Percentiles rank a stretch among this genome's conserved stretches.
phyloP scores from a whole-genome alignment of 2,113 vertebrate species.

The Illadopsis cleaveri region DNA sequence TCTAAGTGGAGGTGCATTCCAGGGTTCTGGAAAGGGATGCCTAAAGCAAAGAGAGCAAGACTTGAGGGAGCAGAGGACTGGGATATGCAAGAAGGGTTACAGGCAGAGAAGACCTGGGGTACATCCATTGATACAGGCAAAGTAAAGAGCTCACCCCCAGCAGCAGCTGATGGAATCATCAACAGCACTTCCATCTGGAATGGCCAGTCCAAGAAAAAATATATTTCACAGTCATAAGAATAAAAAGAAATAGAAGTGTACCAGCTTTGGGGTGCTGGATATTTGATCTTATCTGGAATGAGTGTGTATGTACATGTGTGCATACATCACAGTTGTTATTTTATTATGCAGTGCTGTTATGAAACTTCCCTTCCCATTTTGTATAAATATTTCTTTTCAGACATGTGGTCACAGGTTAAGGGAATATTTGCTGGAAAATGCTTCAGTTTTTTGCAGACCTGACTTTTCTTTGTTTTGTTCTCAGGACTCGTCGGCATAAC shows the following conservation, averaged over 20 bases:
- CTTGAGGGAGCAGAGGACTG: not conserved
- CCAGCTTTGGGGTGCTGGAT: not conserved
- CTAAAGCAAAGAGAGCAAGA: not conserved
- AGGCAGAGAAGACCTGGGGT: not conserved
- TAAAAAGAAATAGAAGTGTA: slow-evolving; percentile 7
- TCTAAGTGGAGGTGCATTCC: not conserved
- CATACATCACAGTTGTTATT: not conserved
- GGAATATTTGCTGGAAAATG: slow-evolving; percentile 65
- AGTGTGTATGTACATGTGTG: not conserved
- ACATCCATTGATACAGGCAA: not conserved
- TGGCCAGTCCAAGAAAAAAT: not conserved
- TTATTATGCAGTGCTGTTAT: slow-evolving; percentile 15
- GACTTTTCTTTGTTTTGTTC: slow-evolving; percentile 67
- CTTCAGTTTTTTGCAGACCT: slow-evolving; percentile 62
- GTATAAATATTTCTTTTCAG: slow-evolving; percentile 63
- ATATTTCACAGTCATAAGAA: not conserved
- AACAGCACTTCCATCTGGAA: not conserved
- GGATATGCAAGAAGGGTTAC: not conserved
- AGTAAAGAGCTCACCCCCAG: not conserved
- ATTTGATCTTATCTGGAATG: not conserved
- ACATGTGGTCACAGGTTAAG: slow-evolving; percentile 52
- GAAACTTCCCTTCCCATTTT: slow-evolving; percentile 30
- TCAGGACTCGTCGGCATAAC: slow-evolving; percentile 68
- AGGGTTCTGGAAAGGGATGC: not conserved
- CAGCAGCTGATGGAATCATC: not conserved